Base-by-base conservation (phyloP, 2,888 invertebrate genomes). In the Aethes cnicana region DNA sequence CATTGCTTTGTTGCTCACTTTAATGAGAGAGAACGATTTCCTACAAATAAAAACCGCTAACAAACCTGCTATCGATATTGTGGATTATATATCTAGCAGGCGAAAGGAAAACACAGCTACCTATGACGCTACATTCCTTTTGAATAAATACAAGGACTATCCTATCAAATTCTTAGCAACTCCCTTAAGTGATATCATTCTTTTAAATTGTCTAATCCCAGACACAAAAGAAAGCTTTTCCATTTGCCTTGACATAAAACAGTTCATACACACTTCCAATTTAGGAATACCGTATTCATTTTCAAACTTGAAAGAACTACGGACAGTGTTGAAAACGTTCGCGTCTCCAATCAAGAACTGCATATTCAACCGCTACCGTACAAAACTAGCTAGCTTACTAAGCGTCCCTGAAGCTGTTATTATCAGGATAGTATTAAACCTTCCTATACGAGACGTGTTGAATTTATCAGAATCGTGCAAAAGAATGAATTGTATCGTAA, bases 1-100 rank as follows among this genome's bases (percentile, higher is more conserved):
- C 61, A 69, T 74, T 41, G 65, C 72, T 54, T 57, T 73, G 54
- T 61, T 76, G 35, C 66, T 77, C 55, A 64, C 67, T 62, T 59
- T 74, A 53, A 71, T 75, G 66, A 71, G 67, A 50, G 73, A 78
- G 65, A 74, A 71, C 62, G 62, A 68, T 63, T 78, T 79, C 44
- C 35, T 64, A n/a, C 54, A 64, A 37, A 42, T 67, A 47, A 65
- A 59, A 48, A 58, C 52, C 20, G 53, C 57, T 9, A 55, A 39
- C 21, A 57, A 62, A 42, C 53, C 53, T 14, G 53, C 58, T 8
- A 60, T 57, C 11, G 57, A 47, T 44, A 53, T 68, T 26, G 47
- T 60, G 35, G 68, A 74, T 55, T 71, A 61, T 49, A 62, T 74
- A 47, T 46, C n/a, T n/a, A n/a, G n/a, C n/a, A n/a, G n/a, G 17